Conservation (phyloP, 2,797 vertebrate genomes). For the Muscicapa comitata region DNA sequence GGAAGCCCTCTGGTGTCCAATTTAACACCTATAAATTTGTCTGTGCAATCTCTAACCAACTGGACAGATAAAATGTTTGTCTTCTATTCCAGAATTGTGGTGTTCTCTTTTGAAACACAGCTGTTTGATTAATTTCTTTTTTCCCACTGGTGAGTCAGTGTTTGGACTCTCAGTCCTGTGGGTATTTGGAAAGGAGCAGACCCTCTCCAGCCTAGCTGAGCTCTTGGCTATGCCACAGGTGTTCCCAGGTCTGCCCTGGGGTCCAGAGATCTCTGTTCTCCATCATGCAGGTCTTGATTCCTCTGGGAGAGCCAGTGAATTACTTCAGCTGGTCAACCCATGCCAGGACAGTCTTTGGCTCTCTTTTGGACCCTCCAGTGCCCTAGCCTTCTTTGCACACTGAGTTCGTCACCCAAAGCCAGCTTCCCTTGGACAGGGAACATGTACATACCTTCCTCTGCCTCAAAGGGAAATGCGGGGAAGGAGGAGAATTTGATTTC, state of each 20-base stretch:
- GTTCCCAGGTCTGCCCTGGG: not conserved
- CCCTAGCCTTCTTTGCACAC: not conserved
- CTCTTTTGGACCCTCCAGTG: not conserved
- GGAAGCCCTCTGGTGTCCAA: constrained; percentile 33
- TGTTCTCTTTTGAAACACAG: not conserved
- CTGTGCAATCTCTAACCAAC: constrained; percentile 1
- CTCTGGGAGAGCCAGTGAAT: not conserved
- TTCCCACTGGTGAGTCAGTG: not conserved
- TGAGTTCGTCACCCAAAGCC: not conserved
- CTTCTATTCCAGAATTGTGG: not conserved
- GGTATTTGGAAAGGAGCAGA: not conserved
- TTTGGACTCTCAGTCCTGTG: not conserved
- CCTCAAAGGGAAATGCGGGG: not conserved
- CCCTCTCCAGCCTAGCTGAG: not conserved
- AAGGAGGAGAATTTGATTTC: not conserved
- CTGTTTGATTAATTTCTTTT: not conserved
- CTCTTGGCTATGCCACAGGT: not conserved
- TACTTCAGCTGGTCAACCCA: not conserved
- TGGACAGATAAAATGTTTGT: constrained; percentile 28
- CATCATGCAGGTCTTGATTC: rapidly evolving
- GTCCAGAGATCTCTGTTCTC: not conserved
- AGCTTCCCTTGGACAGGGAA: not conserved
- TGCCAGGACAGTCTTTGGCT: not conserved
- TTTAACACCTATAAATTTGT: constrained; percentile 41
- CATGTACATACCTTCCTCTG: not conserved